A percentile compares a stretch with the other conserved stretches of the same genome.
Evolutionary conservation across 2,797 vertebrate species (phyloP).

Genomic region (Propithecus deckenii): DNA sequence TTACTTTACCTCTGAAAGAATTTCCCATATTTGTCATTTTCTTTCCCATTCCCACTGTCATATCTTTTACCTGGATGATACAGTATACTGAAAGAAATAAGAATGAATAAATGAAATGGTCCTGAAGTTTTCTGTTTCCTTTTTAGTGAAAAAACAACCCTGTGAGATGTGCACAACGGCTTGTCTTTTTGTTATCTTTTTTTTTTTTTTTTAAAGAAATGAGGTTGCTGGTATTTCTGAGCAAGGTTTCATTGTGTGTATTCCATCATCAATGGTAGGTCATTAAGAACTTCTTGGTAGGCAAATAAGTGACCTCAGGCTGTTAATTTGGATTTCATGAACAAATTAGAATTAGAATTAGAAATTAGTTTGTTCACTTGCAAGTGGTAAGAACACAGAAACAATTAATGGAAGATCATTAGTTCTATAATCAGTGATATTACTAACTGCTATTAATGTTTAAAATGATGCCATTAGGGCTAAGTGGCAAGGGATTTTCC

Average conservation of each 20-base stretch:
- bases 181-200: background rate
- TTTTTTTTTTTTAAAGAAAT: background rate
- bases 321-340: slow-evolving; percentile 35
- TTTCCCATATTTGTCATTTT: background rate
- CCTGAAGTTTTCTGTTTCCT: background rate
- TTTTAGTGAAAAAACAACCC: background rate
- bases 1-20: background rate
- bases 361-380: slow-evolving; percentile 39
- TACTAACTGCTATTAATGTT: slow-evolving; percentile 24
- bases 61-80: background rate
- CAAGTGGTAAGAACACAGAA: slow-evolving; percentile 26
- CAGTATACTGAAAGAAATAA: background rate
- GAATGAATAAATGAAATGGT: background rate
- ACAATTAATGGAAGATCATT: background rate
- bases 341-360: background rate
- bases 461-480: slow-evolving; percentile 24
- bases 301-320: background rate
- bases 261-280: background rate
- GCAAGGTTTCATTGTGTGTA: background rate
- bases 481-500: background rate
- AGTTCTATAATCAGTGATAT: background rate
- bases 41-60: background rate
- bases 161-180: background rate
- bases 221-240: background rate
- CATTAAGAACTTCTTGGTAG: background rate